Evolutionary conservation across 1,140 invertebrate genomes (phyloP).

Genomic region (Zaprionus gabonicus): DNA sequence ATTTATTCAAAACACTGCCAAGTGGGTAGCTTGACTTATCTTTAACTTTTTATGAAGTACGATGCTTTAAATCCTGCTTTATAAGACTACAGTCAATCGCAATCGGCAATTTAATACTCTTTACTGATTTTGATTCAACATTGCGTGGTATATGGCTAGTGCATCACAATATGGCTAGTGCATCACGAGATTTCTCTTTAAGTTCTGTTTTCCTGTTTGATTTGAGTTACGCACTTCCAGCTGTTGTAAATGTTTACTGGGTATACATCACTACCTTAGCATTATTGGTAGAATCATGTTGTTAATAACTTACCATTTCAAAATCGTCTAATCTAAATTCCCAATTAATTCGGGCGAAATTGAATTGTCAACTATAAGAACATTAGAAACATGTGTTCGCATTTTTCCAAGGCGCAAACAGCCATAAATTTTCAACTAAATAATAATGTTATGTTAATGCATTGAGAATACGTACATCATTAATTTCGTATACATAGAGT

Average conservation of each 20-base stretch:
- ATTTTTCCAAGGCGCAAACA: constrained; percentile 31
- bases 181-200: neutral
- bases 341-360: neutral
- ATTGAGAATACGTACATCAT: constrained; percentile 81
- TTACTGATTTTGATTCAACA: too few species aligned
- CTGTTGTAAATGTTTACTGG: neutral
- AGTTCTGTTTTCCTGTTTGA: neutral
- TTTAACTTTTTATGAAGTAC: neutral
- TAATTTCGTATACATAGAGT: constrained; percentile 54
- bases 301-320: neutral
- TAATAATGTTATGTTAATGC: constrained; percentile 81
- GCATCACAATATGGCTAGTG: neutral
- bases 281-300: neutral
- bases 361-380: neutral
- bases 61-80: neutral
- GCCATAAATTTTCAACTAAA: constrained; percentile 32
- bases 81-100: too few species aligned
- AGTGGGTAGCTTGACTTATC: neutral
- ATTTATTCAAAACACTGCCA: neutral
- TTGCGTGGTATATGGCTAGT: neutral
- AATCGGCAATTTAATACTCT: neutral
- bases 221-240: neutral
- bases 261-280: neutral
- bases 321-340: neutral
- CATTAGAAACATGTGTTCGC: constrained; percentile 45